A percentile compares a stretch with the other conserved stretches of the same genome.
Evolutionary conservation across 1,140 invertebrate genomes (phyloP).

Genomic region (Scaptomyza graminum): DNA sequence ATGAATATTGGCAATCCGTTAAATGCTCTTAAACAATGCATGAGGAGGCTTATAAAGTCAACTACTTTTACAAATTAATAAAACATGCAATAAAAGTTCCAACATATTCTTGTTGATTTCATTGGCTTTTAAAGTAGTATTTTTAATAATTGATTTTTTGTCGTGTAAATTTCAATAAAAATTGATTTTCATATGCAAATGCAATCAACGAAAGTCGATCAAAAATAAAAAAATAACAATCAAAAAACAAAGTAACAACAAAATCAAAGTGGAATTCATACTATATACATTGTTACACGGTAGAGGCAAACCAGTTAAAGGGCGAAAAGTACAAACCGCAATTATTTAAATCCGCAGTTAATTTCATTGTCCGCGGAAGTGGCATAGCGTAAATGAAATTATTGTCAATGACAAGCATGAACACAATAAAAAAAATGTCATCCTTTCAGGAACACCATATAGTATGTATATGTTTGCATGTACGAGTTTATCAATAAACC

Average conservation of each 20-base stretch:
- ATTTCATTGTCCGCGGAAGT: conserved; percentile 66
- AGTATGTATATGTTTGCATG: not conserved
- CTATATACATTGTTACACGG: conserved; percentile 23
- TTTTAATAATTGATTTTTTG: conserved; percentile 53
- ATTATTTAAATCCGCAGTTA: conserved; percentile 69
- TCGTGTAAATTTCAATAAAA: conserved; percentile 61
- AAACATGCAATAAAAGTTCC: not conserved
- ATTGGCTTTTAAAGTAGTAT: conserved; percentile 25
- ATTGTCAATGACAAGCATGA: conserved; percentile 22
- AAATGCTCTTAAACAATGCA: not conserved
- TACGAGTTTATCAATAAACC: conserved; percentile 6
- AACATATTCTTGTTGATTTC: conserved; percentile 4
- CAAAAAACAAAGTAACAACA: conserved; percentile 4
- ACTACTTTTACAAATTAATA: not conserved
- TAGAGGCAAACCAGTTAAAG: conserved; percentile 31
- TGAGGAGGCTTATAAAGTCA: not conserved
- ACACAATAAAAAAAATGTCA: conserved; percentile 27
- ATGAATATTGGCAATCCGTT: not conserved
- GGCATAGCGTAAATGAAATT: conserved; percentile 59
- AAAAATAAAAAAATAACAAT: conserved; percentile 14
- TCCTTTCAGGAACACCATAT: conserved; percentile 7
- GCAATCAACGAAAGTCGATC: conserved; percentile 48
- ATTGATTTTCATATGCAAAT: conserved; percentile 58
- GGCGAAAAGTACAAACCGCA: conserved; percentile 57
- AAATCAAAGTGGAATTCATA: conserved; percentile 8